Conservation (phyloP, 1,140 invertebrate genomes). For the Diuraphis noxia region DNA sequence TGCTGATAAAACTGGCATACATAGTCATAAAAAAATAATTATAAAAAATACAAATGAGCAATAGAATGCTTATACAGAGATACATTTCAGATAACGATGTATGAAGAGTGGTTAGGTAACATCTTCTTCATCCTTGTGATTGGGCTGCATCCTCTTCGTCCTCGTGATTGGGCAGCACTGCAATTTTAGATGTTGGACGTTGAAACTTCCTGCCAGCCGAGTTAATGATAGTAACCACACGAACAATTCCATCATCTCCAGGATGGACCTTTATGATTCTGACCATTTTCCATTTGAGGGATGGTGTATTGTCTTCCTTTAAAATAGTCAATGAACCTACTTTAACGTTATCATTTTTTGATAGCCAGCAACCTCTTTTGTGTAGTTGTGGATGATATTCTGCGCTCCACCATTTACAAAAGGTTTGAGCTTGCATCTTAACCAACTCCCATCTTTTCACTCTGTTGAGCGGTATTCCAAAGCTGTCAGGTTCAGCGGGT, state of each 20-base stretch:
- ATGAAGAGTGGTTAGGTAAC: neutral
- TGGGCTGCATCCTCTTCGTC: neutral
- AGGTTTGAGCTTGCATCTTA: neutral
- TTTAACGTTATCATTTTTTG: no score
- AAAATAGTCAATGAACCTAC: no score
- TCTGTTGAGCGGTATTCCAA: neutral
- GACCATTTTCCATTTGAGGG: neutral
- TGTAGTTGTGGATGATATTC: neutral
- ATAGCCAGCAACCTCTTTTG: neutral
- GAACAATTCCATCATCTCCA: neutral
- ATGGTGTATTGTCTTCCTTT: no score
- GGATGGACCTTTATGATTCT: conserved; percentile 12
- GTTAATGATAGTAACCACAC: neutral
- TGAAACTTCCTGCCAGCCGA: neutral
- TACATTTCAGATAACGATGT: neutral
- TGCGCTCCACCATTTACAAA: neutral
- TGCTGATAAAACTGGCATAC: no score
- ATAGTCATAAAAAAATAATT: neutral
- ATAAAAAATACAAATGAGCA: no score
- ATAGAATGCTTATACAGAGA: no score
- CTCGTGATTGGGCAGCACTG: neutral
- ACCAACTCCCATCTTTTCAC: conserved; percentile 57
- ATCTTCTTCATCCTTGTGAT: no score
- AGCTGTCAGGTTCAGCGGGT: neutral
- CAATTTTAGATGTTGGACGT: neutral